These are phyloP conservation scores for Bombus affinis DNA, from an alignment of 1,140 invertebrate genomes.

Conservation along the genomic window DNA sequence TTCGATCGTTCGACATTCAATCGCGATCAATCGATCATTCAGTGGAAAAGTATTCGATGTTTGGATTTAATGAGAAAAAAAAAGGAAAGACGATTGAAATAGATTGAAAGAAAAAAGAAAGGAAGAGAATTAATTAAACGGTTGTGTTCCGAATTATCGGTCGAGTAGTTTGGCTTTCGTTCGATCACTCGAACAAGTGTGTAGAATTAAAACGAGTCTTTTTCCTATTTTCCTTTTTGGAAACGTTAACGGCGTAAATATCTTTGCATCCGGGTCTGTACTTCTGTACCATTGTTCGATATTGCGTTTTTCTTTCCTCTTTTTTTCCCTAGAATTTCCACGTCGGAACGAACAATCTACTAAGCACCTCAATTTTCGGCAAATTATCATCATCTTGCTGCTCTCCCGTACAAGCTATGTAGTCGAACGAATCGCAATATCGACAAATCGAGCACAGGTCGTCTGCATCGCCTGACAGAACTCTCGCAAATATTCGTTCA, in stretches of 20 bases:
- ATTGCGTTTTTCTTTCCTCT: not conserved
- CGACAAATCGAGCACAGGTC: not conserved
- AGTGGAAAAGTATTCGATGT: not conserved
- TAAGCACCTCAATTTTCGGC: not conserved
- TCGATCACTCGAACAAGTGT: not conserved
- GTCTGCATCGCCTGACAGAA: not conserved
- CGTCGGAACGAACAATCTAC: not conserved
- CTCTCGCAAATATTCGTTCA: conserved; percentile 10
- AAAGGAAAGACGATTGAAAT: not conserved
- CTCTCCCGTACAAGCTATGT: too few species aligned
- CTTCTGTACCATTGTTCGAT: not conserved
- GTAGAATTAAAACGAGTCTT: conserved; percentile 18
- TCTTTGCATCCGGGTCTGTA: not conserved
- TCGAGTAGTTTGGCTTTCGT: not conserved
- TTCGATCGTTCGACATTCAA: not conserved
- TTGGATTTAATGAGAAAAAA: not conserved
- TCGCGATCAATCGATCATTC: not conserved
- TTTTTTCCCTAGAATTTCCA: not conserved
- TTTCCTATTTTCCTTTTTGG: not conserved
- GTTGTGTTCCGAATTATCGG: not conserved
- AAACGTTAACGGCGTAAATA: not conserved
- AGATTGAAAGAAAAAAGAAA: not conserved
- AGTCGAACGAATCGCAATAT: not conserved
- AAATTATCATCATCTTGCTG: not conserved
- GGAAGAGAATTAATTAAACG: not conserved